phyloP scores from a whole-genome alignment of 1,140 invertebrate species.

The Cotesia vestalis region DNA sequence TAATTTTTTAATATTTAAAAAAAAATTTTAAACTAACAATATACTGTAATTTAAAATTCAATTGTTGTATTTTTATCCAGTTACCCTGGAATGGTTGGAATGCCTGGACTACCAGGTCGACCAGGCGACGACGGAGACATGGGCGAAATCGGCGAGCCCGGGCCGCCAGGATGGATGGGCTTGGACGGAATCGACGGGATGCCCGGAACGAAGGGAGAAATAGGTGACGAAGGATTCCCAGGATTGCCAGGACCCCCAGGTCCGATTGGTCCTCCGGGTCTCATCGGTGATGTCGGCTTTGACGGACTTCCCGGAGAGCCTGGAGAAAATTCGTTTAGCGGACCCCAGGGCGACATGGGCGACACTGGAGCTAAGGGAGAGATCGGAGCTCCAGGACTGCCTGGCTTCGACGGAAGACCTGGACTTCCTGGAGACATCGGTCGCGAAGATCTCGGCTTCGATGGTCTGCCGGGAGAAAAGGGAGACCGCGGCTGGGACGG shows the following conservation, averaged over 20 bases:
- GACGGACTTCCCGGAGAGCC: slow-evolving; percentile 57
- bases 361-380: slow-evolving; percentile 65
- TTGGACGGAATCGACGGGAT: slow-evolving; percentile 62
- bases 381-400: slow-evolving; percentile 64
- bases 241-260: slow-evolving; percentile 69
- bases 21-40: background rate
- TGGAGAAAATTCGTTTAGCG: slow-evolving; percentile 69
- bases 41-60: background rate
- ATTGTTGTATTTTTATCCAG: background rate
- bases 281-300: slow-evolving; percentile 58
- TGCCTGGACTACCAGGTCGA: slow-evolving; percentile 63
- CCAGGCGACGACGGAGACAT: slow-evolving; percentile 66
- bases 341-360: slow-evolving; percentile 74
- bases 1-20: background rate
- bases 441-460: slow-evolving; percentile 47
- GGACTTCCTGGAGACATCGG: slow-evolving; percentile 68
- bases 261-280: slow-evolving; percentile 57
- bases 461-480: slow-evolving; percentile 58
- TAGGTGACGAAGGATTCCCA: slow-evolving; percentile 64
- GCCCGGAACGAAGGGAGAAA: slow-evolving; percentile 69
- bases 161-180: slow-evolving; percentile 64
- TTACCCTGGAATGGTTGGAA: slow-evolving; percentile 55
- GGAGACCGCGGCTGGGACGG: slow-evolving; percentile 65
- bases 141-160: slow-evolving; percentile 56
- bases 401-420: slow-evolving; percentile 63